phyloP scores from a whole-genome alignment of 2,113 vertebrate genomes.

The Dipodomys stephensi region DNA sequence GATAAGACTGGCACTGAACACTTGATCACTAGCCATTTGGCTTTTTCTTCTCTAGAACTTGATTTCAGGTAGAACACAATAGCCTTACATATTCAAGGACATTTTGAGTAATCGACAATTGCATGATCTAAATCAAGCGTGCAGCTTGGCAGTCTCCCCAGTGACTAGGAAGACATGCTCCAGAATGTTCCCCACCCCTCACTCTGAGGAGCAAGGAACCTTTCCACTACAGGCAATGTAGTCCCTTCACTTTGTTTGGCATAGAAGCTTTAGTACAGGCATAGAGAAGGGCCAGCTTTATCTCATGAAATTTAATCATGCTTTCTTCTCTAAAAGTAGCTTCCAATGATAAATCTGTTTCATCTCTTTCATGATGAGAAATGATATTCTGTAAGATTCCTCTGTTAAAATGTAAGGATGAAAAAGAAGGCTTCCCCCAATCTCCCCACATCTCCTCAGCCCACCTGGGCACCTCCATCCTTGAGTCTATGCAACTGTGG shows the following conservation, averaged over 20 bases:
- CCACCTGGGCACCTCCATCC: rapidly evolving
- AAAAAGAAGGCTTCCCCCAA: background rate
- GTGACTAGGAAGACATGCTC: background rate
- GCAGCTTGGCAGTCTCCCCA: background rate
- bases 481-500: background rate
- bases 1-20: background rate
- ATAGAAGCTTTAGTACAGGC: background rate
- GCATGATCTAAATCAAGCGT: background rate
- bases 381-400: background rate
- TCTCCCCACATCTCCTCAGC: background rate
- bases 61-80: background rate
- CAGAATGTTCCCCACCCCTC: background rate
- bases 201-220: background rate
- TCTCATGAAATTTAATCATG: background rate
- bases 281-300: background rate
- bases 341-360: background rate
- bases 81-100: background rate
- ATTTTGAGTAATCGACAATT: background rate
- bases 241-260: background rate
- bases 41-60: background rate
- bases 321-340: background rate
- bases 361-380: background rate
- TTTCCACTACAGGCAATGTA: background rate
- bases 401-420: background rate
- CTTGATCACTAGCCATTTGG: background rate